These are phyloP conservation scores for Nyctalus aviator DNA, from an alignment of 2,797 vertebrate genomes.

Conservation along the genomic window DNA sequence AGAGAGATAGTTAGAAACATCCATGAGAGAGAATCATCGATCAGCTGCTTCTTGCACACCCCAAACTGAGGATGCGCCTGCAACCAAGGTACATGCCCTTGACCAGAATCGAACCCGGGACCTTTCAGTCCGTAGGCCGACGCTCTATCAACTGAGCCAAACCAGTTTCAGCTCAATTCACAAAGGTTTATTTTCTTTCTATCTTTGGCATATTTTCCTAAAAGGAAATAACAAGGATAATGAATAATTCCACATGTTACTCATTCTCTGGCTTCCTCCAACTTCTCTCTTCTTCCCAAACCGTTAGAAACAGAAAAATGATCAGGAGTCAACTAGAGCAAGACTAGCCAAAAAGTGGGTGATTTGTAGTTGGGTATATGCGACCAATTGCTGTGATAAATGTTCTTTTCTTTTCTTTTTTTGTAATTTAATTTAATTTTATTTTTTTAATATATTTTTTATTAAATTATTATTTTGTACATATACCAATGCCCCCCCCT, in stretches of 20 bases:
- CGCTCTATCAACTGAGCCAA: too few species aligned
- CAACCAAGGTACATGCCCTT: too few species aligned
- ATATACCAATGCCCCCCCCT: too few species aligned
- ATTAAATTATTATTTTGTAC: too few species aligned
- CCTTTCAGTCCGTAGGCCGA: too few species aligned
- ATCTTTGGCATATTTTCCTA: constrained; percentile 60
- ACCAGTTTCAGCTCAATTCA: background rate
- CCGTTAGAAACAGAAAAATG: constrained; percentile 54
- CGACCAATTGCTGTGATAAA: constrained; percentile 76
- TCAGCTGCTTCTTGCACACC: too few species aligned
- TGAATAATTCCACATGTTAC: constrained; percentile 36
- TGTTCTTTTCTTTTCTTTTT: constrained; percentile 77
- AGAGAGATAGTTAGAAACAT: too few species aligned
- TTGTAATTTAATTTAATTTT: too few species aligned
- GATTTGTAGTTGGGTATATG: constrained; percentile 64
- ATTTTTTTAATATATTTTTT: too few species aligned
- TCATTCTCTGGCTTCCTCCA: background rate
- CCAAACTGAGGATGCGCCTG: too few species aligned
- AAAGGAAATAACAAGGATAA: constrained; percentile 71
- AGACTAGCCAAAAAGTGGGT: constrained; percentile 50
- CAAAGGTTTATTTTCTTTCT: constrained; percentile 43
- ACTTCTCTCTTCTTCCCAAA: constrained; percentile 33
- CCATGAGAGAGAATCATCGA: too few species aligned
- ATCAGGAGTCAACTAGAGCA: constrained; percentile 53
- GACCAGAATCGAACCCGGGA: too few species aligned